These are phyloP conservation scores for Sweltsa coloradensis DNA, from an alignment of 1,140 invertebrate genomes.

Conservation along the genomic window DNA sequence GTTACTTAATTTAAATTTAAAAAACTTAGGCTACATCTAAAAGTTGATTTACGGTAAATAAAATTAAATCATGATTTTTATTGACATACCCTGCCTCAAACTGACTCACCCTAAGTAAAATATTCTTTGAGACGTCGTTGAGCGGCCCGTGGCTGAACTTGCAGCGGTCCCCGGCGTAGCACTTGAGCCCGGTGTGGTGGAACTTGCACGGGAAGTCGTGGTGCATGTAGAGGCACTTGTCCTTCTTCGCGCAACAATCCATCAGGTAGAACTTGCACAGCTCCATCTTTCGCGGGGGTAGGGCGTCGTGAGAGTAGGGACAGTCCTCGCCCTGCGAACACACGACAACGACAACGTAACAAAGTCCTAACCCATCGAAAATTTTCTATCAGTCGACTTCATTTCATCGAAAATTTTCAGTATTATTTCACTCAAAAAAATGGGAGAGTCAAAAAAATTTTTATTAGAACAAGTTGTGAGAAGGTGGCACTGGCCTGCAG, in stretches of 20 bases:
- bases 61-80: no score
- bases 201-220: slow-evolving; percentile 96
- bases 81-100: no score
- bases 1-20: no score
- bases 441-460: no score
- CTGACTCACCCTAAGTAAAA: slow-evolving; percentile 44
- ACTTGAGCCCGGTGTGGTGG: slow-evolving; percentile 84
- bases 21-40: no score
- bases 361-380: neutral
- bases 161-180: slow-evolving; percentile 65
- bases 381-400: neutral
- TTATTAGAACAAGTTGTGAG: no score
- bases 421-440: neutral
- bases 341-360: neutral
- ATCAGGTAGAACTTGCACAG: slow-evolving; percentile 94
- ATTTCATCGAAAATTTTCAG: slow-evolving; percentile 4
- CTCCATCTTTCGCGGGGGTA: slow-evolving; percentile 78
- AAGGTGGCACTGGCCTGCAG: no score
- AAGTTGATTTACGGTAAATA: no score
- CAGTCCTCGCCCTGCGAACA: slow-evolving; percentile 54
- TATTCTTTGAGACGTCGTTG: slow-evolving; percentile 51
- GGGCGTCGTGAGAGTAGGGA: slow-evolving; percentile 73
- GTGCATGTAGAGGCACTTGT: slow-evolving; percentile 95
- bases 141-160: slow-evolving; percentile 86
- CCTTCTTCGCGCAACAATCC: slow-evolving; percentile 89